Base-by-base conservation (phyloP, 1,140 invertebrate species). In the Spodoptera litura region DNA sequence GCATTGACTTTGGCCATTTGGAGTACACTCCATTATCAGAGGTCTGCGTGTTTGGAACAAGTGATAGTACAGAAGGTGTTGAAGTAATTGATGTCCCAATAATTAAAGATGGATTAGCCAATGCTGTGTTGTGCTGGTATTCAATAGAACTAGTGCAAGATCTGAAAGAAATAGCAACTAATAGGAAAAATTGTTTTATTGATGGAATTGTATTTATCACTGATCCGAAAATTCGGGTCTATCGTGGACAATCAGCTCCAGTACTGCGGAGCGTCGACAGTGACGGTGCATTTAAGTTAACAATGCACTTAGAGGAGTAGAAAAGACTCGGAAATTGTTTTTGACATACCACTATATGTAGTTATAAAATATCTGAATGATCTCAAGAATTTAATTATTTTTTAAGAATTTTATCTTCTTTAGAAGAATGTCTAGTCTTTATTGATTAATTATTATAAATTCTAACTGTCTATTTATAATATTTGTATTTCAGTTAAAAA, bases 71-170 rank as follows among this genome's bases (percentile, higher is more conserved):
- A 4, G 35, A 86, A 25, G 73, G 56, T 12, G 56, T 86, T 13
- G 81, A 87, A 75, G 80, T 88, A n/a, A 58, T 89, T 15, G 84
- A 85, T 71, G 74, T 89, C 5, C 81, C 86, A 9, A 66, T 93
- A 13, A 82, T 72, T 25, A 82, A 85, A 25, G 75, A 81, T 68
- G 91, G 91, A 2, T 10, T 78, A 59, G 83, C 85, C 0, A 91
- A 90, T 86, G 88, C 85, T 49, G 83, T 93, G 25, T 62, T 93
- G 6, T 93, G 91, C 61, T 94, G 90, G 90, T 93, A 91, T 56
- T 81, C 78, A n/a, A 88, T 94, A 71, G 86, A 93, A 66, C 31
- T 94, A 9, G 87, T 92, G 81, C 86, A 93, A 51, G 81, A 85
- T 52, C 27, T 87, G 20, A 82, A 53, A 10, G 82, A 85, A 49